Conservation (phyloP, 2,797 vertebrate genomes). For the Manis crassicaudata region DNA sequence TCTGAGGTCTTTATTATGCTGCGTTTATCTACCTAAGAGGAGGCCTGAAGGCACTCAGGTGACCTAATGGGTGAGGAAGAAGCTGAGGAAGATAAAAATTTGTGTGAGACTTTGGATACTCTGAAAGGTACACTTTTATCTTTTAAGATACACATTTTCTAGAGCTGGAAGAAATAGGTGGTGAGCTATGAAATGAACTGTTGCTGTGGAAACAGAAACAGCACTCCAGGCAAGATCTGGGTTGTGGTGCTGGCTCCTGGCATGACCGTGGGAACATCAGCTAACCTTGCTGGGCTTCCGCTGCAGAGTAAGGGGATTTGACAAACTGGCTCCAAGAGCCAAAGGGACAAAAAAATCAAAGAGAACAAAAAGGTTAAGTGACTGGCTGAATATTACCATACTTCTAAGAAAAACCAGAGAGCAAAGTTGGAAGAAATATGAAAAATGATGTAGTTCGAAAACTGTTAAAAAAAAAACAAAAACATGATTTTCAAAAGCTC, state of each 20-base stretch:
- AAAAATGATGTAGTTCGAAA: constrained; percentile 60
- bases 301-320: neutral
- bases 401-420: constrained; percentile 64
- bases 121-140: constrained; percentile 7
- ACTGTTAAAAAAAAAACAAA: constrained; percentile 59
- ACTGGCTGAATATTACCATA: neutral
- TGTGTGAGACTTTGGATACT: neutral
- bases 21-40: neutral
- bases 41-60: neutral
- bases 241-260: neutral
- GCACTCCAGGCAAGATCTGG: neutral
- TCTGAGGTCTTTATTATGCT: neutral
- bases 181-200: neutral
- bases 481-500: constrained; percentile 45
- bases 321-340: neutral
- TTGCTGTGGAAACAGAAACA: neutral
- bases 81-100: neutral
- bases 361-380: constrained; percentile 54
- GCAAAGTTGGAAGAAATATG: constrained; percentile 44
- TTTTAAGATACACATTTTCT: constrained; percentile 28
- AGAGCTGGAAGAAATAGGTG: neutral
- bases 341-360: constrained; percentile 44
- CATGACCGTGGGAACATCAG: neutral
- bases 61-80: constrained; percentile 20
- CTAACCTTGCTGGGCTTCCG: neutral